These are phyloP conservation scores for Galaxea fascicularis DNA, from an alignment of 92 coral and sea anemone genomes.

Conservation along the genomic window DNA sequence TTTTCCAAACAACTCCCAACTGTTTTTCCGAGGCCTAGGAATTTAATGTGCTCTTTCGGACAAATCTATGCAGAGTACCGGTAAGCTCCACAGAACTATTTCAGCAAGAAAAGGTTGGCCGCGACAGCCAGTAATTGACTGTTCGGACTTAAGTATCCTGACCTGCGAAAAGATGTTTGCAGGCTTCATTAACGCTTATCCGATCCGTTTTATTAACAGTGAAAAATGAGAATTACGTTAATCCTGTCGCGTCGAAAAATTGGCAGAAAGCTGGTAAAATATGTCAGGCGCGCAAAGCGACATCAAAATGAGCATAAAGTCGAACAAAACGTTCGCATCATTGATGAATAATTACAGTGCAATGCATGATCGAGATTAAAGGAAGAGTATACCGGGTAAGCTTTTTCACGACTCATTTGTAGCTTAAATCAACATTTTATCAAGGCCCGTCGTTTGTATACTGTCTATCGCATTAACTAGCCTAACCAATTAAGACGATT, in stretches of 20 bases:
- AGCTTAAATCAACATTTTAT: neutral
- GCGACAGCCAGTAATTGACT: no score
- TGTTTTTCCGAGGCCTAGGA: no score
- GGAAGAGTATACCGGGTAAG: neutral
- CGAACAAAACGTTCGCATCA: no score
- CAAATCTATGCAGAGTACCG: no score
- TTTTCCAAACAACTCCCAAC: no score
- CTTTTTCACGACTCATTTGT: neutral
- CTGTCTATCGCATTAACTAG: neutral
- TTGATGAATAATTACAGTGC: neutral
- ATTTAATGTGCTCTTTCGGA: no score
- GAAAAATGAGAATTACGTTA: neutral
- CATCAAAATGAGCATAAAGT: neutral
- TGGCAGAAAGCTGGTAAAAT: neutral
- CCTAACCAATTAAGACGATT: neutral
- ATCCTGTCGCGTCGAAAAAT: neutral
- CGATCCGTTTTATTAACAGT: neutral
- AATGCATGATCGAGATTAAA: neutral
- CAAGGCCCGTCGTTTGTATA: neutral
- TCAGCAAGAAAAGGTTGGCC: no score
- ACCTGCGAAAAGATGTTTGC: neutral
- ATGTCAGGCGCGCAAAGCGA: neutral
- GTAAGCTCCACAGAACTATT: no score
- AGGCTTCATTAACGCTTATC: neutral
- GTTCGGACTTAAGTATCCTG: neutral